Percentiles rank a stretch among this genome's conserved stretches.
Conservation (phyloP, 2,113 vertebrate species). For the Semnopithecus entellus region DNA sequence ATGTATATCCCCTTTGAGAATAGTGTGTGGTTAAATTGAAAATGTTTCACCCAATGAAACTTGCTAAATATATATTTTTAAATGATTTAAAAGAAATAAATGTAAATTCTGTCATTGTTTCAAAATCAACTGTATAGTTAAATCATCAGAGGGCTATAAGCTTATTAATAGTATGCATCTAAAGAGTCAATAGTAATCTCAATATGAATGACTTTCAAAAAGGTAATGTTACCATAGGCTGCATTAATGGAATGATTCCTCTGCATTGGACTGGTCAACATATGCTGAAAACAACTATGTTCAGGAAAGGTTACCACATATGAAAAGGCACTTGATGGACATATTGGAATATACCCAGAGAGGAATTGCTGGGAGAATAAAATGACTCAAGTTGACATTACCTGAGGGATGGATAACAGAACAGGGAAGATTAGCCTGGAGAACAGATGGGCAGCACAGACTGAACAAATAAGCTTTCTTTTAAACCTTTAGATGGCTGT, state of each 20-base stretch:
- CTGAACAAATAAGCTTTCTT: neutral
- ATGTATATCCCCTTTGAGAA: neutral
- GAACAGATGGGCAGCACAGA: neutral
- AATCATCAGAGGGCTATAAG: neutral
- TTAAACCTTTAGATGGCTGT: neutral
- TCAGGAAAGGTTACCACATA: neutral
- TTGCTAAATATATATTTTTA: neutral
- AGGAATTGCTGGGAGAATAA: neutral
- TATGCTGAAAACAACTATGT: neutral
- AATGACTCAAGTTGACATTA: neutral
- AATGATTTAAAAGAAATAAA: neutral
- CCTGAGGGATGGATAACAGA: neutral
- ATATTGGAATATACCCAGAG: conserved; percentile 27
- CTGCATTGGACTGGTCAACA: neutral
- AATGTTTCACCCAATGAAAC: conserved; percentile 1
- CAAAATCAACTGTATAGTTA: neutral
- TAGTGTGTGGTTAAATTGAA: neutral
- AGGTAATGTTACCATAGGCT: neutral
- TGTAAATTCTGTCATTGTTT: neutral
- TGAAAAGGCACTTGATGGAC: neutral
- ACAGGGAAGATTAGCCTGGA: neutral
- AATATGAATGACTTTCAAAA: neutral
- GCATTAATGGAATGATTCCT: neutral
- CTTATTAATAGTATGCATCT: neutral
- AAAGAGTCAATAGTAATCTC: neutral